phyloP scores from a whole-genome alignment of 2,888 invertebrate species.

The Piscicola geometra region DNA sequence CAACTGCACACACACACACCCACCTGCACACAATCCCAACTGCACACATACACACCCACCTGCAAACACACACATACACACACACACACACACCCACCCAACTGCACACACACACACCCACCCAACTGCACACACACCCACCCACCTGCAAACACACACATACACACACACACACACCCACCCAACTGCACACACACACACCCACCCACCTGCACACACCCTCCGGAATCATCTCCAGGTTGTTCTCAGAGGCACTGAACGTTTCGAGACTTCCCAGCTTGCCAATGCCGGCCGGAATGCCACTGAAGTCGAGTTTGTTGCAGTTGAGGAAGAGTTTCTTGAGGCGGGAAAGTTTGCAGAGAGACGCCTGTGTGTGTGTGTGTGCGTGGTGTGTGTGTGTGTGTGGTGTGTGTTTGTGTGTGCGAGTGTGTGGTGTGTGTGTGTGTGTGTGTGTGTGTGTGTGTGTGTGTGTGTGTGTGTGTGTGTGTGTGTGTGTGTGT shows the following conservation, averaged over 20 bases:
- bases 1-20: too few species aligned
- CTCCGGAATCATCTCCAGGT: slow-evolving; percentile 96
- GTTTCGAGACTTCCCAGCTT: slow-evolving; percentile 87
- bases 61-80: background rate
- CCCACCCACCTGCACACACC: slow-evolving; percentile 72
- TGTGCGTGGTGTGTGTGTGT: background rate
- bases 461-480: slow-evolving; percentile 77
- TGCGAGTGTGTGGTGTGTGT: slow-evolving; percentile 87
- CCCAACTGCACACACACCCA: background rate
- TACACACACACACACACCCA: background rate
- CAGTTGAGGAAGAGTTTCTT: slow-evolving; percentile 87
- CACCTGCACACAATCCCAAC: too few species aligned
- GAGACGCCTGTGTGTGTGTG: slow-evolving; percentile 60
- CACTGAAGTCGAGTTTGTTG: slow-evolving; percentile 90
- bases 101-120: background rate
- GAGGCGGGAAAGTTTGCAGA: slow-evolving; percentile 79
- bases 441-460: slow-evolving; percentile 79
- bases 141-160: slow-evolving; percentile 84
- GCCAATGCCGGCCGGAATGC: slow-evolving; percentile 95
- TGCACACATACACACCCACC: too few species aligned
- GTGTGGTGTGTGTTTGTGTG: too few species aligned
- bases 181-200: background rate
- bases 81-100: background rate
- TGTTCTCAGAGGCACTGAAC: slow-evolving; percentile 91
- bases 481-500: slow-evolving; percentile 56